A percentile compares a stretch with the other conserved stretches of the same genome.
Evolutionary conservation across 1,140 invertebrate genomes (phyloP).

Genomic region (Dolichoris vasculosae): DNA sequence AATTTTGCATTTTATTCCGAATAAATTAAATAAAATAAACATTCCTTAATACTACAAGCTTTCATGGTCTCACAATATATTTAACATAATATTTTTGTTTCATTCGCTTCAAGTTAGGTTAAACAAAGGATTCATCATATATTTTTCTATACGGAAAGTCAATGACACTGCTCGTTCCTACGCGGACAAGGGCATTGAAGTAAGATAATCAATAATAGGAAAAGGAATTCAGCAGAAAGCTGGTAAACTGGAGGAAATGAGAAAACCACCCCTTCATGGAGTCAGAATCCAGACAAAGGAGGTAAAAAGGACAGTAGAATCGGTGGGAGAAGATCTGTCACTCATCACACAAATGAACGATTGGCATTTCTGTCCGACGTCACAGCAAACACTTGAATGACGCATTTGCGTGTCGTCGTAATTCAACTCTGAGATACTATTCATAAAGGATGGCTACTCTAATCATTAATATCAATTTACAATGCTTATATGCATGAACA

Average conservation of each 20-base stretch:
- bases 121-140: constrained; percentile 17
- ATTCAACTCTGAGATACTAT: neutral
- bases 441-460: neutral
- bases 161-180: constrained; percentile 38
- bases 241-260: constrained; percentile 48
- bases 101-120: neutral
- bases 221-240: constrained; percentile 47
- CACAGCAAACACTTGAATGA: constrained; percentile 3
- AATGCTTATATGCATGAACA: neutral
- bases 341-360: constrained; percentile 54
- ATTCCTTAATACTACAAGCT: neutral
- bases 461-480: neutral
- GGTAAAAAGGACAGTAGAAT: constrained; percentile 50
- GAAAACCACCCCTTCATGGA: constrained; percentile 46
- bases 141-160: constrained; percentile 42
- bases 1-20: too few relatives aligned
- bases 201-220: constrained; percentile 53
- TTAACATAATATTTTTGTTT: constrained; percentile 12
- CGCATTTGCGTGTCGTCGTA: constrained; percentile 9
- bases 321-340: constrained; percentile 48
- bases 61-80: neutral
- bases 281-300: constrained; percentile 55
- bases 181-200: constrained; percentile 27
- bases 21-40: too few relatives aligned
- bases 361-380: constrained; percentile 54